phyloP scores from a whole-genome alignment of 2,797 vertebrate species.

The Florisuga fusca region DNA sequence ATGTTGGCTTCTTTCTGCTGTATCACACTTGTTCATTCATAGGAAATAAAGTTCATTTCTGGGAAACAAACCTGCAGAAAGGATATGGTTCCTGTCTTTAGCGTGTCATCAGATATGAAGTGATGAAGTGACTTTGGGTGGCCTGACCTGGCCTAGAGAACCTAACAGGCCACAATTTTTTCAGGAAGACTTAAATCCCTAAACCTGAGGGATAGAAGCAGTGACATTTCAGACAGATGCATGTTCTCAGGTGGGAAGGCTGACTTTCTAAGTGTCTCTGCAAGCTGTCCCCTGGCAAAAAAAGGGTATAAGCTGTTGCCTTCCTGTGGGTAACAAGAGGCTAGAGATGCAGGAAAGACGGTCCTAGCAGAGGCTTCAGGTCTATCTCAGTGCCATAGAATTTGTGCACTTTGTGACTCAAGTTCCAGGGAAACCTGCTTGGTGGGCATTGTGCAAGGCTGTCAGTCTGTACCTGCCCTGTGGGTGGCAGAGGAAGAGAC shows the following conservation, averaged over 20 bases:
- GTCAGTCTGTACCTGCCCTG: background rate
- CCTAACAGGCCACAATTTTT: background rate
- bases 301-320: background rate
- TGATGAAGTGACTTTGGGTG: background rate
- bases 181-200: background rate
- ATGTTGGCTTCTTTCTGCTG: background rate
- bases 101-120: background rate
- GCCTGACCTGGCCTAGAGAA: background rate
- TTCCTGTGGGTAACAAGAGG: background rate
- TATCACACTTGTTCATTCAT: background rate
- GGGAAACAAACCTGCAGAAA: background rate
- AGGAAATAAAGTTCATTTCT: too few species aligned
- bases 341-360: background rate
- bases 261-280: background rate
- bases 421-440: background rate
- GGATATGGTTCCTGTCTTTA: background rate
- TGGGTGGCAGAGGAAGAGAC: background rate
- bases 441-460: fast-evolving
- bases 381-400: background rate
- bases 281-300: background rate
- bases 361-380: background rate
- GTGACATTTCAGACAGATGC: background rate
- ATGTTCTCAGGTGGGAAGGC: background rate
- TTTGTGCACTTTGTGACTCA: background rate
- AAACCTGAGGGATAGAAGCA: background rate